Percentiles rank a stretch among this genome's conserved stretches.
These are phyloP conservation scores for Octomys mimax DNA, from an alignment of 2,797 vertebrate species.

Conservation along the genomic window DNA sequence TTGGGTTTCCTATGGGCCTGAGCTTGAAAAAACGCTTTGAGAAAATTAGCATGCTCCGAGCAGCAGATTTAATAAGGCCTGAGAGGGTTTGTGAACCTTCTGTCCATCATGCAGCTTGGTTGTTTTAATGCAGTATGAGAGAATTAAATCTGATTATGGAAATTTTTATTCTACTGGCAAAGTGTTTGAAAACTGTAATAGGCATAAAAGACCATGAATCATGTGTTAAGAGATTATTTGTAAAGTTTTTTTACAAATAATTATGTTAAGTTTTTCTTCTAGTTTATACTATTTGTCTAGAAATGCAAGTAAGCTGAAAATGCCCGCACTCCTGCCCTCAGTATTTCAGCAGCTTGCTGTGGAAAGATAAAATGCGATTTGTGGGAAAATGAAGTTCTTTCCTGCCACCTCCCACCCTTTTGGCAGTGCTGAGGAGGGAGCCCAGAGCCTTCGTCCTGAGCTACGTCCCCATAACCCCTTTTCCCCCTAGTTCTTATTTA, in stretches of 20 bases:
- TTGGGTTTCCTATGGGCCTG: not conserved
- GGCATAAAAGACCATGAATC: not conserved
- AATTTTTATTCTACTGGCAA: constrained; percentile 28
- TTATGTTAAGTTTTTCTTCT: constrained; percentile 22
- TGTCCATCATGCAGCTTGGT: not conserved
- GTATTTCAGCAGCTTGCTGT: not conserved
- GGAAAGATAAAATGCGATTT: constrained; percentile 40
- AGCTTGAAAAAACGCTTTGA: constrained; percentile 57
- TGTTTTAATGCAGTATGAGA: not conserved
- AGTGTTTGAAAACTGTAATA: constrained; percentile 36
- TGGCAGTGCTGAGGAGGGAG: not conserved
- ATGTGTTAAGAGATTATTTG: constrained; percentile 26
- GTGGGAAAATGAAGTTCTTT: constrained; percentile 16
- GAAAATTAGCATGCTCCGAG: constrained; percentile 51
- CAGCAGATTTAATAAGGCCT: constrained; percentile 25
- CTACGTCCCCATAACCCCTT: not conserved
- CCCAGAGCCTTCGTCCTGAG: not conserved
- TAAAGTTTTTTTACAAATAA: constrained; percentile 26
- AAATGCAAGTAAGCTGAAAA: not conserved
- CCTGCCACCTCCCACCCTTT: too few relatives aligned
- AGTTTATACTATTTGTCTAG: constrained; percentile 14
- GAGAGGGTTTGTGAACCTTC: constrained; percentile 25
- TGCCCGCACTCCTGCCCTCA: not conserved
- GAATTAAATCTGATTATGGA: constrained; percentile 57
- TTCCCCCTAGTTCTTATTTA: not conserved